Base-by-base conservation (phyloP, 2,113 vertebrate genomes). In the Penelope pileata region DNA sequence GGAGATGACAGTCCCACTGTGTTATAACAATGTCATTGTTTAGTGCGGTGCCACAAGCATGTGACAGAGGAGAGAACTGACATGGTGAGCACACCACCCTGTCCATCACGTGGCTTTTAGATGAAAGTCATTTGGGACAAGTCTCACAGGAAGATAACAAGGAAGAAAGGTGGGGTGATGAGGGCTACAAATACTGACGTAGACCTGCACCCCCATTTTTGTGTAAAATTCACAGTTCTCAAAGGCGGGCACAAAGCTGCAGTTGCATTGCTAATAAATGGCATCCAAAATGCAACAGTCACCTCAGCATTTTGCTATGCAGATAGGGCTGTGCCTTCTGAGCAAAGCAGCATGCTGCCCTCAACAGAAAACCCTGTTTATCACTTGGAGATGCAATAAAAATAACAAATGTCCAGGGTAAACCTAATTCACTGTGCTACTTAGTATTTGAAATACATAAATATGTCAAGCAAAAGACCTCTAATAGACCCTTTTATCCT, bases 401-500 rank as follows among this genome's bases (percentile, higher is more conserved):
- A 98, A 98, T 98, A 98, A 98, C 97, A 97, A 98, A 98, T 97
- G 98, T 80, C 98, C 95, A 97, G 98, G 98, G 98, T 98, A 98
- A 99, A 98, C 98, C 98, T 98, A 98, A 98, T 99, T 99, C 98
- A 99, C 99, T 98, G 98, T 97, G 98, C 98, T 98, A 98, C 97
- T 98, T 98, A 98, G 98, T 98, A 98, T 99, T 98, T 98, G 98
- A 99, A 99, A 99, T 99, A 99, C 98, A 99, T 99, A 99, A 99
- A 99, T 99, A 98, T 99, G 99, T 99, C 98, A 98, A 98, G 98
- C 98, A 98, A 98, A 99, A 98, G 98, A 98, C 98, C 98, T 98
- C 99, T 99, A 99, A 99, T 99, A 99, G 99, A 99, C 98, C 99
- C 98, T 99, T 98, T 99, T 98, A 98, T 98, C 98, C 98, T 98